A percentile compares a stretch with the other conserved stretches of the same genome.
These are phyloP conservation scores for Furcifer pardalis DNA, from an alignment of 2,797 vertebrate species.

Conservation along the genomic window DNA sequence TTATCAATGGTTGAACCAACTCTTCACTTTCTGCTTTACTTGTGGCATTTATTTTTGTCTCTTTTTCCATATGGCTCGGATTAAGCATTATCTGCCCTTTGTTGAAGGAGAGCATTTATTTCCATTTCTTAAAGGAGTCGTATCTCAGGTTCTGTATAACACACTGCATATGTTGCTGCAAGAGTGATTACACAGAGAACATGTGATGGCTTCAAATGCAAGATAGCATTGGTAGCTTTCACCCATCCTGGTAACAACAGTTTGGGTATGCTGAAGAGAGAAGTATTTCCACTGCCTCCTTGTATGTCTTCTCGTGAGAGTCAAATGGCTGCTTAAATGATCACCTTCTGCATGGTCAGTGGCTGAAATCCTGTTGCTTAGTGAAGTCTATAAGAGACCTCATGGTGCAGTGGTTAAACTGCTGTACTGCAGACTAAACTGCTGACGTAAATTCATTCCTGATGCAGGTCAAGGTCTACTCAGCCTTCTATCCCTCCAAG, in stretches of 20 bases:
- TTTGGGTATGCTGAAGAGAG: background rate
- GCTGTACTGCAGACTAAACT: no score
- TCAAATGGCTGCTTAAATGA: background rate
- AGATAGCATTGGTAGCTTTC: background rate
- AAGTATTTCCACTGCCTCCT: background rate
- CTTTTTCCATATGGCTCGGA: background rate
- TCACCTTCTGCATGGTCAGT: background rate
- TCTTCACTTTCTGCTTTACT: background rate
- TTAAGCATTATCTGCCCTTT: background rate
- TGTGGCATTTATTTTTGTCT: slow-evolving; percentile 27
- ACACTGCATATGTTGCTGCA: background rate
- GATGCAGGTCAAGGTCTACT: no score
- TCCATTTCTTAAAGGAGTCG: background rate
- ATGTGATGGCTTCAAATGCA: background rate
- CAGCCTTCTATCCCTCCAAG: no score
- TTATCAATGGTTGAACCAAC: background rate
- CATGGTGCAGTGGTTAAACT: no score
- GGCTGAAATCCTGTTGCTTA: no score
- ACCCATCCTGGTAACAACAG: background rate
- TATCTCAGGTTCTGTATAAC: background rate
- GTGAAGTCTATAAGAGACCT: no score
- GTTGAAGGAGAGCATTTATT: slow-evolving; percentile 5
- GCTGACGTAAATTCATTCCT: no score
- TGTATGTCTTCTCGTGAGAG: background rate
- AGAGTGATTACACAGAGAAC: no score